Percentiles rank a stretch among this genome's conserved stretches.
phyloP scores from a whole-genome alignment of 1,140 invertebrate genomes.

The Pseudomyrmex flavicornis region DNA sequence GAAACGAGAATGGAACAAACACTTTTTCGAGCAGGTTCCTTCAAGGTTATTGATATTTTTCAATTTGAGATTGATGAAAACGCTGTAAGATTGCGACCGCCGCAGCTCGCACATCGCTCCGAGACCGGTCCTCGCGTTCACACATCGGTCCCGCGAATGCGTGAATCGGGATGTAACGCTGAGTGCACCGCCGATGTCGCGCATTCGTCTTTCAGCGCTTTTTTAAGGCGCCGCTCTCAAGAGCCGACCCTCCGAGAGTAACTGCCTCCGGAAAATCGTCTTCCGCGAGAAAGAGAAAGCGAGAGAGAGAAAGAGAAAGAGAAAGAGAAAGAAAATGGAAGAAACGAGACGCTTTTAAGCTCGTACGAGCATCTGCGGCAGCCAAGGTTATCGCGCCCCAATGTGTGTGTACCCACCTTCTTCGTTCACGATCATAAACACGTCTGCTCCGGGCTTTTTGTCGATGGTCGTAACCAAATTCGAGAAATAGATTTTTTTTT shows the following conservation, averaged over 20 bases:
- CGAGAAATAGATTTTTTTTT: slow-evolving; percentile 50
- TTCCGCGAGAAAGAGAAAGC: not conserved
- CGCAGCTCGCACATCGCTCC: not conserved
- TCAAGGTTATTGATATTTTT: not conserved
- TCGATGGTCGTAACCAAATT: slow-evolving; percentile 45
- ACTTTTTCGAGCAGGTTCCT: no score
- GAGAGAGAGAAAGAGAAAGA: not conserved
- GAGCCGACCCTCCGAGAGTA: slow-evolving; percentile 46
- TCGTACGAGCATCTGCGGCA: slow-evolving; percentile 55
- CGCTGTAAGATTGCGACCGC: not conserved
- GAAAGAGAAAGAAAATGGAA: not conserved
- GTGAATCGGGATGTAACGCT: slow-evolving; percentile 65
- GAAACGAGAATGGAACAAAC: no score
- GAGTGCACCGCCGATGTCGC: slow-evolving; percentile 74
- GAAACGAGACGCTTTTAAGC: slow-evolving; percentile 53
- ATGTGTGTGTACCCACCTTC: slow-evolving; percentile 24
- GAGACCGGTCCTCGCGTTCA: not conserved
- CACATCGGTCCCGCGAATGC: slow-evolving; percentile 72
- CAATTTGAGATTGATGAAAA: slow-evolving; percentile 5
- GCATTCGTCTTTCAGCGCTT: slow-evolving; percentile 76
- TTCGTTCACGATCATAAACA: slow-evolving; percentile 49
- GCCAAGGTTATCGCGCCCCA: slow-evolving; percentile 33
- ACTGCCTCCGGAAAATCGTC: slow-evolving; percentile 50
- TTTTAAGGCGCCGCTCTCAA: slow-evolving; percentile 64
- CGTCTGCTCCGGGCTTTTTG: slow-evolving; percentile 41